phyloP scores from a whole-genome alignment of 2,797 vertebrate species.

The Cryptoprocta ferox region DNA sequence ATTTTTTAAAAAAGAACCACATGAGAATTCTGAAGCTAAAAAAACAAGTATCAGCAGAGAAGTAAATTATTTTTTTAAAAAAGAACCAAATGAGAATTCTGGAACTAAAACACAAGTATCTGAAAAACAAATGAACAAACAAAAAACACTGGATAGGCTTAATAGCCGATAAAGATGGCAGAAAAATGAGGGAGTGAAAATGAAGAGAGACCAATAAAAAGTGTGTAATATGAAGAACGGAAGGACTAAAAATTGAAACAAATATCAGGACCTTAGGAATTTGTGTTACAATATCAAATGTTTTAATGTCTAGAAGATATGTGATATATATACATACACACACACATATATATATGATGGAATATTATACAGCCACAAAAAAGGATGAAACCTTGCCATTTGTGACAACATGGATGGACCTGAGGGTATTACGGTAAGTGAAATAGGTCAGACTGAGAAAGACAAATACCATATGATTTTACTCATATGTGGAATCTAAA shows the following conservation, averaged over 20 bases:
- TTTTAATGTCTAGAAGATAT: background rate
- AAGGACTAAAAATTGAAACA: constrained; percentile 14
- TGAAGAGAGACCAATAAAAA: background rate
- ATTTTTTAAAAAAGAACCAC: background rate
- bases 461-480: background rate
- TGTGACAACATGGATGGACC: background rate
- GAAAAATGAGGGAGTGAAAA: background rate
- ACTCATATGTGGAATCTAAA: background rate
- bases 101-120: background rate
- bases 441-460: background rate
- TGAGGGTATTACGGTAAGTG: background rate
- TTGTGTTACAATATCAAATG: background rate
- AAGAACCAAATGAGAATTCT: background rate
- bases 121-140: background rate
- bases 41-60: background rate
- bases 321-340: background rate
- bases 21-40: background rate
- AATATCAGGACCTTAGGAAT: background rate
- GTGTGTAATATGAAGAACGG: background rate
- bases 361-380: background rate
- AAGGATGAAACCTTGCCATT: background rate
- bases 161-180: background rate
- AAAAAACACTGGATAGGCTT: background rate
- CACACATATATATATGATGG: background rate
- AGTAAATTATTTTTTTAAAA: background rate